phyloP scores from a whole-genome alignment of 2,113 vertebrate species.

The Ictidomys tridecemlineatus region DNA sequence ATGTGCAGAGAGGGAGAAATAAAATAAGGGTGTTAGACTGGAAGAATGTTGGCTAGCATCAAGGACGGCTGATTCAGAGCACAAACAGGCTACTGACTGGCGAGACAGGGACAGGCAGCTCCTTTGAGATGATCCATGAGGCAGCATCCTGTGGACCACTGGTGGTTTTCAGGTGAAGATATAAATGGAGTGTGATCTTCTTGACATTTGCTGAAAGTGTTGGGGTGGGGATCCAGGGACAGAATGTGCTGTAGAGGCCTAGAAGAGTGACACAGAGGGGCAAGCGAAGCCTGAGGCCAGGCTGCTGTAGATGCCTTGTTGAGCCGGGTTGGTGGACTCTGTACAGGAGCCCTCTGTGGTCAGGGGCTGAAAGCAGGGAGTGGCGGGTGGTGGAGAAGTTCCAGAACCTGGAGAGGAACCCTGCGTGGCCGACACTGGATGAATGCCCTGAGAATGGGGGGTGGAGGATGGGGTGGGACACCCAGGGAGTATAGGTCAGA shows the following conservation, averaged over 20 bases:
- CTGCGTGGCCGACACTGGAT: neutral
- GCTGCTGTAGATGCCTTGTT: neutral
- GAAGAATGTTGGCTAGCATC: neutral
- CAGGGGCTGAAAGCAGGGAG: neutral
- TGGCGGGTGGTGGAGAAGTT: neutral
- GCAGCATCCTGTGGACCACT: too few relatives aligned
- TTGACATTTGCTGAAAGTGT: neutral
- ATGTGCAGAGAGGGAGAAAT: neutral
- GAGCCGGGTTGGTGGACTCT: neutral
- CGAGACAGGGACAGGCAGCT: neutral
- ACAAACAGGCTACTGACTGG: neutral
- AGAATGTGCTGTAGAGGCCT: neutral
- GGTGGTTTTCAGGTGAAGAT: neutral
- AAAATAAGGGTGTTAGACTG: neutral
- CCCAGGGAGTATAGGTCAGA: neutral
- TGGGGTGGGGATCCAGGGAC: neutral
- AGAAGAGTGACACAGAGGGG: neutral
- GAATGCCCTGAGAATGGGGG: neutral
- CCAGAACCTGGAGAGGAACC: neutral
- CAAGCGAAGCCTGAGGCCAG: neutral
- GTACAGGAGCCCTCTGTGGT: neutral
- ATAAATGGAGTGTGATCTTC: neutral
- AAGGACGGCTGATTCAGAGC: accelerated
- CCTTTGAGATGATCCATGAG: neutral
- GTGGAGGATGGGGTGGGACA: too few relatives aligned